Conservation (phyloP, 1,140 invertebrate genomes). For the Cydia pomonella region DNA sequence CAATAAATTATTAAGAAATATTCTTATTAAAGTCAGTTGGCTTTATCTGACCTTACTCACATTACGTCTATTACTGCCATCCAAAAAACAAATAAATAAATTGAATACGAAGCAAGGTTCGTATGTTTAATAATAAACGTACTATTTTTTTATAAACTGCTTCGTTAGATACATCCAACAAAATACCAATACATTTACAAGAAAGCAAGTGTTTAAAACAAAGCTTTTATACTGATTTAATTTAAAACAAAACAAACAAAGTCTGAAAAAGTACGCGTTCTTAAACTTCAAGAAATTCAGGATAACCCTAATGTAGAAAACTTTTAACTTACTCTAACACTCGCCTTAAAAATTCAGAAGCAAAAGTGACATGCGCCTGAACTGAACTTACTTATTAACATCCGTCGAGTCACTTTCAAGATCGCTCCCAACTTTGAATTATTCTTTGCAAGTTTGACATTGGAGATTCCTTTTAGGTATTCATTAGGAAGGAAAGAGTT, state of each 20-base stretch:
- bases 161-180: not conserved
- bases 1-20: too few relatives aligned
- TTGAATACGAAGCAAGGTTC: too few relatives aligned
- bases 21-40: too few relatives aligned
- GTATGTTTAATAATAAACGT: too few relatives aligned
- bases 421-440: conserved; percentile 50
- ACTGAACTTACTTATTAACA: conserved; percentile 58
- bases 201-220: not conserved
- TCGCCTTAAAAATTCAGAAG: conserved; percentile 62
- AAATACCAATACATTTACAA: not conserved
- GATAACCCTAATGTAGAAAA: conserved; percentile 51
- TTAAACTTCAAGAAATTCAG: conserved; percentile 34
- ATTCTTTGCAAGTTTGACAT: conserved; percentile 47
- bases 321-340: conserved; percentile 47
- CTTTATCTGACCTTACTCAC: too few relatives aligned
- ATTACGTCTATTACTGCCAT: too few relatives aligned
- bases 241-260: not conserved
- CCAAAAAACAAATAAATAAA: too few relatives aligned
- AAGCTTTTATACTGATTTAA: not conserved
- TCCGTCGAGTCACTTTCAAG: conserved; percentile 53
- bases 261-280: not conserved
- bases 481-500: conserved; percentile 21
- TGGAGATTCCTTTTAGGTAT: conserved; percentile 29
- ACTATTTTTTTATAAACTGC: too few relatives aligned
- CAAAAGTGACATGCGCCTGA: conserved; percentile 56